Evolutionary conservation across 2,797 vertebrate species (phyloP), one percentile per base, ranked within the genome.

Genomic region (Serranus cabrilla): DNA sequence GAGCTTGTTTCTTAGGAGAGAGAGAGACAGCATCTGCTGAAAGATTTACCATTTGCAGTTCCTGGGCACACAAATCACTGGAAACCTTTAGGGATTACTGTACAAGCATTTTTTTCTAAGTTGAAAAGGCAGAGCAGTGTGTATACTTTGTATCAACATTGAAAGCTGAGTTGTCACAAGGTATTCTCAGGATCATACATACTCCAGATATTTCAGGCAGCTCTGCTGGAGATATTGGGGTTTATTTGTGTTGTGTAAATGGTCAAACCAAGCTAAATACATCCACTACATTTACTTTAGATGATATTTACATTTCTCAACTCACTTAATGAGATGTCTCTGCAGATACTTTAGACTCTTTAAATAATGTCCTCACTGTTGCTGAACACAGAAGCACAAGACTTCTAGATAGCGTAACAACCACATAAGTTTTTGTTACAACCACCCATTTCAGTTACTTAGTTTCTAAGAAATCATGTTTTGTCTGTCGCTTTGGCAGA

Each of bases 1-100:
- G 5, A 23, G 55, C 42, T 17, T 47, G 25, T 70, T 64, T 70
- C 47, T 21, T 37, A 62, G 23, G 45, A 71, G 45, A 47, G 20
- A 51, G 37, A 52, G n/a, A 65, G 62, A 58, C 46, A 45, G 42
- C 45, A 58, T 39, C 55, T 51, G 10, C 2, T 60, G 57, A 78
- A 51, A 65, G 45, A 71, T 69, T 70, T 66, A 45, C 2, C 8
- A 1, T 52, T 31, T 34, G 39, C 7, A 75, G 7, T 59, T 59
- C 7, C 17, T 20, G 21, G 16, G 21, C 16, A 20, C 57, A 68
- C 18, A 71, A 55, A 71, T 63, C 13, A 46, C 18, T 17, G 25
- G 57, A 23, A 58, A 55, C 18, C 34, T 45, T 49, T 20, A 74
- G 42, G 3, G 7, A 31, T 20, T 16, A 2, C 51, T 57, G 34